Conservation (phyloP, 2,797 vertebrate species). For the Silurus lanzhouensis region DNA sequence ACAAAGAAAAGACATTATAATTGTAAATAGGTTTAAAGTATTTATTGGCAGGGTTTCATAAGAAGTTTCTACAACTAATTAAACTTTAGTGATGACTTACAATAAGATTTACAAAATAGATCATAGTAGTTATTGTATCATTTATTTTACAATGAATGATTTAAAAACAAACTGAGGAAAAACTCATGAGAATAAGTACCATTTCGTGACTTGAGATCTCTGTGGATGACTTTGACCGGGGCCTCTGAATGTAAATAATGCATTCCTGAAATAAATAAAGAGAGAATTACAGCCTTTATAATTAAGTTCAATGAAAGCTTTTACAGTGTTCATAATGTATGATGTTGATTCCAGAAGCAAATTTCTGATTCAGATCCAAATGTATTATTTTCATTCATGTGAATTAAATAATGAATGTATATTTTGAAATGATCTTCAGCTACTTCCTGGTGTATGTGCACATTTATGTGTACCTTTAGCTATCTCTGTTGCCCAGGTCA, state of each 20-base stretch:
- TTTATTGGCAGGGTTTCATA: not conserved
- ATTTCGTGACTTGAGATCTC: conserved; percentile 97
- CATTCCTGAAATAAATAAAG: conserved; percentile 79
- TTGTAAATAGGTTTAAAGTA: not conserved
- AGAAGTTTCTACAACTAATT: not conserved
- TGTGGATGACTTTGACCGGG: conserved; percentile 95
- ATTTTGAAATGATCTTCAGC: not conserved
- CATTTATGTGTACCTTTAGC: conserved; percentile 84
- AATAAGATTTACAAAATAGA: not conserved
- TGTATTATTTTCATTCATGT: not conserved
- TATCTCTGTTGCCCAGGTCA: conserved; percentile 96
- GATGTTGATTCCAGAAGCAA: not conserved
- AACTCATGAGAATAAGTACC: conserved; percentile 74
- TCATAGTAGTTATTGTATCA: not conserved
- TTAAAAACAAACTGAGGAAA: not conserved
- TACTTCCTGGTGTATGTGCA: not conserved
- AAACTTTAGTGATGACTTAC: not conserved
- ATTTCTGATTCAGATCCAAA: not conserved
- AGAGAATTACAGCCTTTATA: conserved; percentile 89
- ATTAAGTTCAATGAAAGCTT: conserved; percentile 22
- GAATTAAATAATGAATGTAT: not conserved
- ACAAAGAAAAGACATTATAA: conserved; percentile 66
- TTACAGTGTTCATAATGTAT: not conserved
- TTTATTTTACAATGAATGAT: not conserved
- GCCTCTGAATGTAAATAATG: conserved; percentile 98